phyloP scores from a whole-genome alignment of 53 echinoderm and acorn worm species.

The Echinarachnius parma region DNA sequence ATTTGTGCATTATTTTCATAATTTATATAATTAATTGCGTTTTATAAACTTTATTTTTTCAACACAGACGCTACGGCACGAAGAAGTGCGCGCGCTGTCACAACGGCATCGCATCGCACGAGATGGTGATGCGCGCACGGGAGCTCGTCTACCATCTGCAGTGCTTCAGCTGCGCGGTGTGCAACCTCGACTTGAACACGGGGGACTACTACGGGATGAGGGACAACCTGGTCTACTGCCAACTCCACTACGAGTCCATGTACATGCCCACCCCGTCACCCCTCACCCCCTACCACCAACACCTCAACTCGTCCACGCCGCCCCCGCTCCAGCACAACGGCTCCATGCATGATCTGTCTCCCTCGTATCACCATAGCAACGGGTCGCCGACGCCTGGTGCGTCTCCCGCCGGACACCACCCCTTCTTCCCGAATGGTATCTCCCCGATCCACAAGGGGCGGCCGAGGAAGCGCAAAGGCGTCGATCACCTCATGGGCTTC shows the following conservation, averaged over 20 bases:
- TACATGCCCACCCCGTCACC: conserved; percentile 28
- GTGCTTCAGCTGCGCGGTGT: conserved; percentile 84
- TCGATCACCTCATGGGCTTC: conserved; percentile 67
- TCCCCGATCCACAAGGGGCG: conserved; percentile 86
- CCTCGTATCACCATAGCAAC: conserved; percentile 36
- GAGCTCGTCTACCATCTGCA: conserved; percentile 82
- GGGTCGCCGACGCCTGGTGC: conserved; percentile 51
- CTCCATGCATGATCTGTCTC: conserved; percentile 36
- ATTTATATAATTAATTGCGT: too few species aligned
- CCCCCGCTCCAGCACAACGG: conserved; percentile 30
- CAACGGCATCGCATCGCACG: conserved; percentile 76
- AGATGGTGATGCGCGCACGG: conserved; percentile 96
- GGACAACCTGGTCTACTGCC: conserved; percentile 86
- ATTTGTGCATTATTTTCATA: too few species aligned
- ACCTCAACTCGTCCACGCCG: conserved; percentile 23
- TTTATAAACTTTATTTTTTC: neutral
- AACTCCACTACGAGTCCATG: conserved; percentile 87
- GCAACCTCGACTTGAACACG: conserved; percentile 70
- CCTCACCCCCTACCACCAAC: conserved; percentile 11
- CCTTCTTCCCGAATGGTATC: conserved; percentile 74
- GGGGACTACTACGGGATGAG: conserved; percentile 98
- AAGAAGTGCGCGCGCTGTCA: conserved; percentile 88
- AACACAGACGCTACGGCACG: conserved; percentile 70
- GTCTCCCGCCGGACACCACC: conserved; percentile 56
- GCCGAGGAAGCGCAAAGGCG: conserved; percentile 83